A percentile compares a stretch with the other conserved stretches of the same genome.
Evolutionary conservation across 2,113 vertebrate genomes (phyloP).

Genomic region (Lophochroa leadbeateri): DNA sequence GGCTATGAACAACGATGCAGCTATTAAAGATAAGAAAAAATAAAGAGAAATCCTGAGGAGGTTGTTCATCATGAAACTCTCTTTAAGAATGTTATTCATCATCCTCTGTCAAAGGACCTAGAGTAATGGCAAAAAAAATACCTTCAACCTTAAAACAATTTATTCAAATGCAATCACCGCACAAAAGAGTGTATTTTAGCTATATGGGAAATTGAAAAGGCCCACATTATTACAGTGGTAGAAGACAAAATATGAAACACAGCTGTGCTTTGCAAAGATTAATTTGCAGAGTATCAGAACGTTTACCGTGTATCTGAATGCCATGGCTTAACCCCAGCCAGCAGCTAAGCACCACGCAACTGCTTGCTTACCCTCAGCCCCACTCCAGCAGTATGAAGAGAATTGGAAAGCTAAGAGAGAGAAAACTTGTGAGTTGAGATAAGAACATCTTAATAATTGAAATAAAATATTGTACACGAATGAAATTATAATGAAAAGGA

Average conservation of each 20-base stretch:
- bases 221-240: neutral
- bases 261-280: neutral
- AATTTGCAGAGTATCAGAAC: neutral
- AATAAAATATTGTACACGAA: neutral
- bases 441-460: neutral
- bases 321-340: neutral
- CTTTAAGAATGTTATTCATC: constrained; percentile 18
- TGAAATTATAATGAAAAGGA: neutral
- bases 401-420: neutral
- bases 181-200: neutral
- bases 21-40: neutral
- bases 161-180: neutral
- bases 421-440: neutral
- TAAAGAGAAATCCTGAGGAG: neutral
- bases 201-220: neutral
- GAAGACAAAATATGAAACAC: neutral
- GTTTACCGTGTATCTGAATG: neutral
- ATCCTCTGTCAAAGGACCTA: constrained; percentile 1
- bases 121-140: constrained; percentile 9
- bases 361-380: neutral
- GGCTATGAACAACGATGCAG: neutral
- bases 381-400: neutral
- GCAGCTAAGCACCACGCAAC: neutral
- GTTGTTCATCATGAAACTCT: neutral
- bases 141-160: neutral